phyloP scores from a whole-genome alignment of 2,113 vertebrate species.

The Rhinopomastus cyanomelas region DNA sequence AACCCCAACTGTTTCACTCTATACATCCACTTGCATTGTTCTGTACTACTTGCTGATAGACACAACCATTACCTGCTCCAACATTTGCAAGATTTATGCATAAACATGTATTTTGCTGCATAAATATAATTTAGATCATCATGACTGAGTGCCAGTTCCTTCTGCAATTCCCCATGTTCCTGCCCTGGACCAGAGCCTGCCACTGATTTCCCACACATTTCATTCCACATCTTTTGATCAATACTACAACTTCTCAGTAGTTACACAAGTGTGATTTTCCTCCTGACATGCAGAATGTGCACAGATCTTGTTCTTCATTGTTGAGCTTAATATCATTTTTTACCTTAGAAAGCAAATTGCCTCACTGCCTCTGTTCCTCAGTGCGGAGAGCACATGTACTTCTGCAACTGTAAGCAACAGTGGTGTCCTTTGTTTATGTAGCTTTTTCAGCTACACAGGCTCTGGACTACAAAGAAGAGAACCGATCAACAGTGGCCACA shows the following conservation, averaged over 20 bases:
- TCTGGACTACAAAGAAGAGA: neutral
- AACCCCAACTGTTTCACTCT: neutral
- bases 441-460: neutral
- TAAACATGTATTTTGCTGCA: neutral
- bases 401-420: neutral
- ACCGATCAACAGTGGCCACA: neutral
- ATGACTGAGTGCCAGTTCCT: neutral
- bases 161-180: neutral
- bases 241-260: neutral
- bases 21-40: rapidly evolving
- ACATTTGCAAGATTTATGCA: neutral
- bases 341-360: neutral
- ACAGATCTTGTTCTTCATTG: neutral
- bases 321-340: neutral
- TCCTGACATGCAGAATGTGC: neutral
- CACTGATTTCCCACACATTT: neutral
- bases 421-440: neutral
- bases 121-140: neutral
- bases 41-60: neutral
- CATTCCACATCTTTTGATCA: neutral
- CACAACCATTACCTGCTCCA: neutral
- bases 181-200: neutral
- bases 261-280: neutral
- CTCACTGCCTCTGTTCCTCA: neutral
- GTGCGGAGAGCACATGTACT: neutral